A percentile compares a stretch with the other conserved stretches of the same genome.
phyloP scores from a whole-genome alignment of 2,888 invertebrate genomes.

The Tigriopus californicus region DNA sequence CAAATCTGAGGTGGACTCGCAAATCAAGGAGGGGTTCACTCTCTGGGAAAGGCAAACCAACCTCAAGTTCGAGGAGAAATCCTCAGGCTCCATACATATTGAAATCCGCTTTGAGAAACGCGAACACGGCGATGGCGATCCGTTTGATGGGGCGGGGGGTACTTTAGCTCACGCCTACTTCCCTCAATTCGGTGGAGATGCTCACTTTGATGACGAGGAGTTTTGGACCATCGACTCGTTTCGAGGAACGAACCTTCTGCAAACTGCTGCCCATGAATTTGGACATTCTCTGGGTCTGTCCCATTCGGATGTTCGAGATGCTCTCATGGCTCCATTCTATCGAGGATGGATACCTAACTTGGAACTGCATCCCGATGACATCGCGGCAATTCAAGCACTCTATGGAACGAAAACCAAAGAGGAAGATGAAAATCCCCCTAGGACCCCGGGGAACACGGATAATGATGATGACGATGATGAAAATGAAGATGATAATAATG shows the following conservation, averaged over 20 bases:
- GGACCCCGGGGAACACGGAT: background rate
- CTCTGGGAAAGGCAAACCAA: conserved; percentile 75
- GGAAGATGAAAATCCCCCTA: background rate
- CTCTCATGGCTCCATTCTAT: conserved; percentile 96
- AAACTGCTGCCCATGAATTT: conserved; percentile 91
- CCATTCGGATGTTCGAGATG: conserved; percentile 72
- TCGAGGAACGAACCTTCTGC: conserved; percentile 64
- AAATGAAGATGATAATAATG: no score
- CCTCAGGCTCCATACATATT: conserved; percentile 44
- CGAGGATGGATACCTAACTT: conserved; percentile 67
- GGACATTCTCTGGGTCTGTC: conserved; percentile 90
- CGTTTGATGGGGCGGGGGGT: conserved; percentile 84
- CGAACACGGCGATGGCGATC: conserved; percentile 86
- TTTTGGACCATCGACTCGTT: conserved; percentile 63
- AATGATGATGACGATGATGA: background rate
- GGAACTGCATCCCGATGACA: conserved; percentile 66
- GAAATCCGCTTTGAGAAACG: conserved; percentile 69
- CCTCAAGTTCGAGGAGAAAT: conserved; percentile 49
- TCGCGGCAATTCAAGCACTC: conserved; percentile 55
- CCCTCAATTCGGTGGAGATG: conserved; percentile 89
- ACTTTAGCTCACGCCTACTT: conserved; percentile 90
- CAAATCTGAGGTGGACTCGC: conserved; percentile 42
- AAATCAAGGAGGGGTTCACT: conserved; percentile 59
- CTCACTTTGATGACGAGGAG: conserved; percentile 92
- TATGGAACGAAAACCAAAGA: conserved; percentile 6